Conservation (phyloP, 2,888 invertebrate genomes). For the Xanthorhoe spadicearia region DNA sequence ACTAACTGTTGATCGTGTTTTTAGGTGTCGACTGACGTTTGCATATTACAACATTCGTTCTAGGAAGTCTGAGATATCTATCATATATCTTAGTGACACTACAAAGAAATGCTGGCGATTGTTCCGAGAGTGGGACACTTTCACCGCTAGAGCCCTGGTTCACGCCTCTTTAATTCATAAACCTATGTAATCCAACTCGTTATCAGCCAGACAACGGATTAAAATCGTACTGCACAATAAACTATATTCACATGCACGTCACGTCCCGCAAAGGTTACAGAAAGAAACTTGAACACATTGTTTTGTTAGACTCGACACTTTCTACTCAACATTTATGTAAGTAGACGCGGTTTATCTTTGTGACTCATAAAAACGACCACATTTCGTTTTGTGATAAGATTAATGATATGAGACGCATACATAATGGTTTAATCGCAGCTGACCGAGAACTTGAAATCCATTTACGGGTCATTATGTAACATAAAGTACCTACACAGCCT, state of each 20-base stretch:
- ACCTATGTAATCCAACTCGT: slow-evolving; percentile 71
- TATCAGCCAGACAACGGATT: slow-evolving; percentile 62
- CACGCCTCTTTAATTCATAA: slow-evolving; percentile 70
- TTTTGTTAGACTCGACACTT: slow-evolving; percentile 72
- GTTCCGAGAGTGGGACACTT: slow-evolving; percentile 77
- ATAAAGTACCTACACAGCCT: slow-evolving; percentile 21
- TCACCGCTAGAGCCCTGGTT: slow-evolving; percentile 65
- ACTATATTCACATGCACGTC: slow-evolving; percentile 68
- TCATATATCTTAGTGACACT: slow-evolving; percentile 75
- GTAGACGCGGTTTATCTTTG: slow-evolving; percentile 45
- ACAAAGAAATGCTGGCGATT: slow-evolving; percentile 74
- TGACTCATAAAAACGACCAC: slow-evolving; percentile 46
- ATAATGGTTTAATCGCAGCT: slow-evolving; percentile 42
- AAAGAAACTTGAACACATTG: slow-evolving; percentile 62
- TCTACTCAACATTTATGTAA: slow-evolving; percentile 60
- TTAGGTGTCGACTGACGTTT: slow-evolving; percentile 49
- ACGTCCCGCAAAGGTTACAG: slow-evolving; percentile 69
- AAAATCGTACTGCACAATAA: slow-evolving; percentile 66
- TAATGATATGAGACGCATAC: slow-evolving; percentile 35
- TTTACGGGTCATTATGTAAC: slow-evolving; percentile 45
- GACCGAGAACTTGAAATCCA: slow-evolving; percentile 52
- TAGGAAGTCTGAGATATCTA: slow-evolving; percentile 66
- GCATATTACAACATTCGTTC: slow-evolving; percentile 59
- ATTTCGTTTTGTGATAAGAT: slow-evolving; percentile 43
- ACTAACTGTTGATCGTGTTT: neutral